Conservation (phyloP, 2,113 vertebrate genomes). For the Limanda limanda region DNA sequence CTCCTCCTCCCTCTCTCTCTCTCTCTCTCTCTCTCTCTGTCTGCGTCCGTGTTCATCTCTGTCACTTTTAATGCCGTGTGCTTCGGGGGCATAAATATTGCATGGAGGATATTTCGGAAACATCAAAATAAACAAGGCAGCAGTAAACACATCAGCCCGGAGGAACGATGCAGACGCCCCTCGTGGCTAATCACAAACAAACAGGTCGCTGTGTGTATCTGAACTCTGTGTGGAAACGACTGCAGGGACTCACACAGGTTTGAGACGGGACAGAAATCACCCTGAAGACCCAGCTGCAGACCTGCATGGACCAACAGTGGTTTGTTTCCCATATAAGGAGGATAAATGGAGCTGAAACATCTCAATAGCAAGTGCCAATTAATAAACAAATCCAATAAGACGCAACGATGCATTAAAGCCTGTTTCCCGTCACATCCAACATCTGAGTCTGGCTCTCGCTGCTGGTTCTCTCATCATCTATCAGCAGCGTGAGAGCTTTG, state of each 20-base stretch:
- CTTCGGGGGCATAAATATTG: conserved; percentile 36
- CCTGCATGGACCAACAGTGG: not conserved
- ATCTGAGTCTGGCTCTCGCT: not conserved
- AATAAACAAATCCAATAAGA: not conserved
- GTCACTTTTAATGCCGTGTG: conserved; percentile 34
- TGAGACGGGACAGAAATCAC: not conserved
- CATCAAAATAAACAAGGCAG: conserved; percentile 40
- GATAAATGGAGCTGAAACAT: not conserved
- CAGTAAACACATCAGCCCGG: conserved; percentile 24
- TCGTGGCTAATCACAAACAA: conserved; percentile 32
- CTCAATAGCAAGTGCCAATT: not conserved
- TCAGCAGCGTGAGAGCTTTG: not conserved
- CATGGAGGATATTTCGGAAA: conserved; percentile 39
- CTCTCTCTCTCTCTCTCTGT: conserved; percentile 32
- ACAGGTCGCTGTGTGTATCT: conserved; percentile 26
- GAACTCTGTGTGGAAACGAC: conserved; percentile 49
- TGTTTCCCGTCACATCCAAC: not conserved
- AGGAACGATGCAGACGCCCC: conserved; percentile 34
- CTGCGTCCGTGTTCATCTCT: conserved; percentile 39
- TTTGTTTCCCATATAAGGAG: not conserved
- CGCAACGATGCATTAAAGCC: not conserved
- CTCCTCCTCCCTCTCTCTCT: conserved; percentile 5
- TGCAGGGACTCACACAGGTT: conserved; percentile 1
- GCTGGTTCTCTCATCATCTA: conserved; percentile 17
- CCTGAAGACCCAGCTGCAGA: not conserved